phyloP scores from a whole-genome alignment of 2,113 vertebrate genomes.

The Martes martes region DNA sequence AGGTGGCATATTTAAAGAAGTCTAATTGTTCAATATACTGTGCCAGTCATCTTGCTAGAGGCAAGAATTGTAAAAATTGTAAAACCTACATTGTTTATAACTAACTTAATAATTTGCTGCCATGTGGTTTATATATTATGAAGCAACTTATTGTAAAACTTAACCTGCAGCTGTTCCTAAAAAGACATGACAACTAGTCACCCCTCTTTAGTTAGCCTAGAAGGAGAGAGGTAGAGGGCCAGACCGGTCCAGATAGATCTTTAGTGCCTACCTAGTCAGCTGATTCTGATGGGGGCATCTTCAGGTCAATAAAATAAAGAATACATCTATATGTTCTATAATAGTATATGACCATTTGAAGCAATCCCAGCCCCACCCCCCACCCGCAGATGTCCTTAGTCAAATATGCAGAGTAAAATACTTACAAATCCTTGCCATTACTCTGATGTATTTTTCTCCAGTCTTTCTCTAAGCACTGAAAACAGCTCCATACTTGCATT shows the following conservation, averaged over 20 bases:
- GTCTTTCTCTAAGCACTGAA: not conserved
- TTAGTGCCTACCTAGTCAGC: not conserved
- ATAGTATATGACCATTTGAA: not conserved
- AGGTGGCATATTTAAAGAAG: not conserved
- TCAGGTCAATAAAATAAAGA: not conserved
- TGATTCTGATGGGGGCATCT: not conserved
- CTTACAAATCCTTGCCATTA: not conserved
- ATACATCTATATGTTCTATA: not conserved
- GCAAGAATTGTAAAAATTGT: not conserved
- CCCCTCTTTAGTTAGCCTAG: not conserved
- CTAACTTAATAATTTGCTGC: not conserved
- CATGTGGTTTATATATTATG: not conserved
- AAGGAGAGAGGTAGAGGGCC: not conserved
- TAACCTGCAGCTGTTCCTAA: not conserved
- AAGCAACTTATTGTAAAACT: not conserved
- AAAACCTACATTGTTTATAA: not conserved
- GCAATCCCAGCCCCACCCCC: fast-evolving
- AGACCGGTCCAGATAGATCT: not conserved
- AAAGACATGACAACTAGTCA: not conserved
- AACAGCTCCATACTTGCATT: not conserved
- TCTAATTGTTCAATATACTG: not conserved
- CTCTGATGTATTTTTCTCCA: not conserved
- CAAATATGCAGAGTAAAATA: not conserved
- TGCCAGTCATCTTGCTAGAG: not conserved
- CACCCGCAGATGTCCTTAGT: not conserved